Evolutionary conservation across 2,888 invertebrate species (phyloP), one percentile per base, ranked within the genome.

Genomic region (Dynastes grantii): DNA sequence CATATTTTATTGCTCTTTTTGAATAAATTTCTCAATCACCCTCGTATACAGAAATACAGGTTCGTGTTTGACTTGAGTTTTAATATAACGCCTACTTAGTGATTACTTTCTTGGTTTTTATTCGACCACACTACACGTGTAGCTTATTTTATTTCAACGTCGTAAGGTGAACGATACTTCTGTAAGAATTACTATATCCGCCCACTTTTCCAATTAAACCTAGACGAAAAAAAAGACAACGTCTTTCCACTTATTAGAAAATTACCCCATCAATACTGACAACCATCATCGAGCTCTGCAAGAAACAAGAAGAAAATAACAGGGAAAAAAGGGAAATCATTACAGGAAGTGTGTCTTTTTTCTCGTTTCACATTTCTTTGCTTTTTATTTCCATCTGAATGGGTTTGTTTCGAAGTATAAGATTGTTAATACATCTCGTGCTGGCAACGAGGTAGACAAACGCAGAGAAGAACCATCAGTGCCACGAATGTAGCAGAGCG

Each of bases 61-160:
- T 78, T 85, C 84, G 83, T 84, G 84, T 84, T 81, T 81, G 81
- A 79, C 81, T 81, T 82, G 83, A 82, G 83, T 84, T 84, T 83
- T 82, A 83, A 82, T 81, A 83, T 83, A 83, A 84, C 84, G 81
- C 82, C 84, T 81, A 80, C 76, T 65, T 65, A 16, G 16, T 65
- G 32, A 65, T 65, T 65, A 16, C 40, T 64, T 65, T n/a, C 65
- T 65, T 65, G 9, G 37, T 65, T 55, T 45, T 45, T 45, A 45
- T 45, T 45, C 45, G 45, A 45, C 9, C n/a, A 5, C 55, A 16
- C 16, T 55, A 16, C 55, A 16, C 22, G 55, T 55, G 16, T 22
- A 55, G 22, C n/a, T 55, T 22, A 22, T 55, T 55, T 16, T 55
- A 22, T n/a, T 55, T 55, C n/a, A 16, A 55, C 55, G 16, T 6